These are phyloP conservation scores for Sebastes glaucus DNA, from an alignment of 2,797 vertebrate genomes.

Conservation along the genomic window DNA sequence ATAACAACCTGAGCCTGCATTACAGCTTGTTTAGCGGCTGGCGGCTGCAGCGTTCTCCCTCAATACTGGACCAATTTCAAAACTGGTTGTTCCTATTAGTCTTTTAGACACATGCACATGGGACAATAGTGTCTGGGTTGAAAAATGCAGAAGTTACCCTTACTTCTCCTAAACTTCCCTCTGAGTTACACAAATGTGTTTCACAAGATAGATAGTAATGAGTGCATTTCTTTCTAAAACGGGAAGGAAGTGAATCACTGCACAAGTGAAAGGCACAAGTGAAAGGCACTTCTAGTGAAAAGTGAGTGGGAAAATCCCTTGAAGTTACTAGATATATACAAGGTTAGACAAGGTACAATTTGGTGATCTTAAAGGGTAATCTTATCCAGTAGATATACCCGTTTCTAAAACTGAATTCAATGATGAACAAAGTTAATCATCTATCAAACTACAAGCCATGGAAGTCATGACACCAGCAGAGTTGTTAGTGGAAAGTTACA, in stretches of 20 bases:
- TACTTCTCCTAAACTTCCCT: not conserved
- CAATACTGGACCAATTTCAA: not conserved
- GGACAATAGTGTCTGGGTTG: not conserved
- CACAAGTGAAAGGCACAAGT: not conserved
- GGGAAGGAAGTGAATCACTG: not conserved
- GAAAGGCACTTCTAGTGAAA: not conserved
- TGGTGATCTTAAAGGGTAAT: not conserved
- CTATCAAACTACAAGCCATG: slow-evolving; percentile 3
- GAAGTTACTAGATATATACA: not conserved
- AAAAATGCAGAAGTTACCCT: not conserved
- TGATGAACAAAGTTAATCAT: slow-evolving; percentile 43
- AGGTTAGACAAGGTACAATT: not conserved
- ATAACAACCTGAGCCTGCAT: not conserved
- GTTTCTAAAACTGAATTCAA: slow-evolving; percentile 17
- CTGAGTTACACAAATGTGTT: not conserved
- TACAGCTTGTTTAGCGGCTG: not conserved
- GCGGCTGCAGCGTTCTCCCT: not conserved
- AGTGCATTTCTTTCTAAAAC: not conserved
- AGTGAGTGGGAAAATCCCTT: not conserved
- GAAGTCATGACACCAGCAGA: slow-evolving; percentile 3
- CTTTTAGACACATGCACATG: not conserved
- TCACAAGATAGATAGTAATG: not conserved
- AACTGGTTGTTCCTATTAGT: not conserved
- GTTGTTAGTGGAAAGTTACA: slow-evolving; percentile 29
- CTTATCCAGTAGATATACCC: not conserved